A percentile compares a stretch with the other conserved stretches of the same genome.
Conservation (phyloP, 2,888 invertebrate species). For the Drosophila mercatorum region DNA sequence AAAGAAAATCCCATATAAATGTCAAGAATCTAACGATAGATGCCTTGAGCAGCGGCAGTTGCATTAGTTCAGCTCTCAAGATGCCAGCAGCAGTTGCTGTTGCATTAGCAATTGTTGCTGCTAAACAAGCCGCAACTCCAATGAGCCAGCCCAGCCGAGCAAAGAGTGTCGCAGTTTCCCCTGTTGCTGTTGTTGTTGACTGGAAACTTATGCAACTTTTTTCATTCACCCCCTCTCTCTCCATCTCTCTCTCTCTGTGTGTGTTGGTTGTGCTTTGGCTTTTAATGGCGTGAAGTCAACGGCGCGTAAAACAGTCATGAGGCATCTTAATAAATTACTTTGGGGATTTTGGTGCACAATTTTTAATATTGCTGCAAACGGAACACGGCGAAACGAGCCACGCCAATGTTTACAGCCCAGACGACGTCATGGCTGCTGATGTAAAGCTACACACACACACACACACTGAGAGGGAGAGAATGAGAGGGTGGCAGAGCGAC, state of each 20-base stretch:
- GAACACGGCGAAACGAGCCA: conserved; percentile 33
- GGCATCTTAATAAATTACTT: conserved; percentile 84
- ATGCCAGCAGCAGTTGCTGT: conserved; percentile 27
- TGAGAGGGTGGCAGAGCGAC: not conserved
- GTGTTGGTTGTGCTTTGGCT: conserved; percentile 60
- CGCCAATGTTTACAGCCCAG: conserved; percentile 40
- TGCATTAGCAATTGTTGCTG: conserved; percentile 40
- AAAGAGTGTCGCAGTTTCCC: conserved; percentile 43
- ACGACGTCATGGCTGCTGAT: conserved; percentile 49
- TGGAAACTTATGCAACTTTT: conserved; percentile 67
- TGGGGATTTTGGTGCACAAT: conserved; percentile 82
- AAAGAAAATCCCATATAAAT: conserved; percentile 74
- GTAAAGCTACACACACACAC: conserved; percentile 38
- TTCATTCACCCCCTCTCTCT: conserved; percentile 23
- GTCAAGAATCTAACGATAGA: conserved; percentile 73
- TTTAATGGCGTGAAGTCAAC: conserved; percentile 83
- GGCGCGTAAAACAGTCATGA: conserved; percentile 83
- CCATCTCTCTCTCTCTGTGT: conserved; percentile 1
- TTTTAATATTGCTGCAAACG: conserved; percentile 75
- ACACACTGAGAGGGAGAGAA: not conserved
- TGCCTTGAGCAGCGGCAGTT: conserved; percentile 55
- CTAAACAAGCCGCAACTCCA: conserved; percentile 58
- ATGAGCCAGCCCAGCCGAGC: conserved; percentile 48
- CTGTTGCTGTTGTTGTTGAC: conserved; percentile 23
- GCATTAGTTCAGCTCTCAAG: conserved; percentile 48